These are phyloP conservation scores for Ametastegia equiseti DNA, from an alignment of 2,888 invertebrate species.

Conservation along the genomic window DNA sequence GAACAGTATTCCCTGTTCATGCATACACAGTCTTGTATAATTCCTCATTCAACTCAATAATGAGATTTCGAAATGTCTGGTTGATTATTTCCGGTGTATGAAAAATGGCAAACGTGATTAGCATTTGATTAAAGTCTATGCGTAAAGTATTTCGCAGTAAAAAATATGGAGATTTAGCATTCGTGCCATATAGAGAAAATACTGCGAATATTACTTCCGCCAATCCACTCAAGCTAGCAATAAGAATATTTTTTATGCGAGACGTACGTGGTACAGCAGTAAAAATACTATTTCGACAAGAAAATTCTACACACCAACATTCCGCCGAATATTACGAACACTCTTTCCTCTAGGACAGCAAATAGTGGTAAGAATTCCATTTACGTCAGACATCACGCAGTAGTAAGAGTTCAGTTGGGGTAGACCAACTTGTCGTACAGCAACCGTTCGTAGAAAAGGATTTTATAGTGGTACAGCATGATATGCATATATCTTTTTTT, in stretches of 20 bases:
- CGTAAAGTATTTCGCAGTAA: neutral
- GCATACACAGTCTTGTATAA: neutral
- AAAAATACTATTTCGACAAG: constrained; percentile 14
- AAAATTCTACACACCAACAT: neutral
- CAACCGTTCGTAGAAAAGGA: neutral
- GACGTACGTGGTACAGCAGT: neutral
- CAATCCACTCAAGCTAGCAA: neutral
- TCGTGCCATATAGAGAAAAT: neutral
- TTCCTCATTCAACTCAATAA: too few relatives aligned
- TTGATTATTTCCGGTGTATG: too few relatives aligned
- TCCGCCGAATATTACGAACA: neutral
- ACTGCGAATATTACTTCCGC: constrained; percentile 5
- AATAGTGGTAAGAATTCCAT: constrained; percentile 17
- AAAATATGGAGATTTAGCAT: neutral
- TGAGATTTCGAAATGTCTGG: too few relatives aligned
- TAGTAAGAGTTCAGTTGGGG: constrained; percentile 14
- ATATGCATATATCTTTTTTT: neutral
- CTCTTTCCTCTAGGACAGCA: neutral
- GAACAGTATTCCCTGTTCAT: too few relatives aligned
- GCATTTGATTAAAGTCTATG: neutral
- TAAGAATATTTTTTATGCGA: constrained; percentile 10
- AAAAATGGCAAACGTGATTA: neutral
- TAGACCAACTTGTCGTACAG: neutral
- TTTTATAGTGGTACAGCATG: neutral
- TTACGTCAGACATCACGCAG: constrained; percentile 25